phyloP scores from a whole-genome alignment of 2,888 invertebrate genomes.

The Xiphydria camelus region DNA sequence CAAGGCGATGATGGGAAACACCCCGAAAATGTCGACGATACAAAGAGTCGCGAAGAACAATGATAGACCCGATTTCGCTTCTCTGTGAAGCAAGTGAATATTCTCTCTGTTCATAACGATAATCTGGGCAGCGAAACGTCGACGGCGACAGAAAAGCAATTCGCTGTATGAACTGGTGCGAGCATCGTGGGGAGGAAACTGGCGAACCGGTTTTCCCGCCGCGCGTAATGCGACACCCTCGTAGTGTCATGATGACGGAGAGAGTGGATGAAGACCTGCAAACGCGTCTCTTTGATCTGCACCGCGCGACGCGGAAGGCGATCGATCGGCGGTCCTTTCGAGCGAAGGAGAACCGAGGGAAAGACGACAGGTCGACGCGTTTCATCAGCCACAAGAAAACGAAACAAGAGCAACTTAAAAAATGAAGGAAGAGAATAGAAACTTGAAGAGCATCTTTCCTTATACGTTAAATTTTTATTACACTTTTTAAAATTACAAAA shows the following conservation, averaged over 20 bases:
- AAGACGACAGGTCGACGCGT: too few relatives aligned
- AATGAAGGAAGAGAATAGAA: too few relatives aligned
- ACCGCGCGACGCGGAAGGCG: too few relatives aligned
- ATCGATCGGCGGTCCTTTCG: too few relatives aligned
- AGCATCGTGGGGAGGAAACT: neutral
- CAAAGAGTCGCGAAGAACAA: constrained; percentile 74
- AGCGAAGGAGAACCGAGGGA: too few relatives aligned
- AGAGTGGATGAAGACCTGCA: constrained; percentile 44
- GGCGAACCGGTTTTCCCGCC: constrained; percentile 41
- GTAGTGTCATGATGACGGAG: constrained; percentile 28
- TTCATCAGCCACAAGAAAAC: too few relatives aligned
- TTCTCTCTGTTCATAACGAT: constrained; percentile 42
- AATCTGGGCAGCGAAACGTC: constrained; percentile 7
- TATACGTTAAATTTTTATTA: too few relatives aligned
- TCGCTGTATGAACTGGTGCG: neutral
- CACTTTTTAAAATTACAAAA: too few relatives aligned
- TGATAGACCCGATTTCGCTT: constrained; percentile 62
- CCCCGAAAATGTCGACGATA: constrained; percentile 81
- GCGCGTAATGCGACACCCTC: constrained; percentile 42
- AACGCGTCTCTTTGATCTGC: constrained; percentile 17
- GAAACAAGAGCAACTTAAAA: too few relatives aligned
- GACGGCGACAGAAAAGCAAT: neutral
- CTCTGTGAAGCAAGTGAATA: constrained; percentile 36
- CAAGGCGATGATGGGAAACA: constrained; percentile 78
- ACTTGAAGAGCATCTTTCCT: too few relatives aligned